These are phyloP conservation scores for Opisthograptis luteolata DNA, from an alignment of 2,888 invertebrate species.

Conservation along the genomic window DNA sequence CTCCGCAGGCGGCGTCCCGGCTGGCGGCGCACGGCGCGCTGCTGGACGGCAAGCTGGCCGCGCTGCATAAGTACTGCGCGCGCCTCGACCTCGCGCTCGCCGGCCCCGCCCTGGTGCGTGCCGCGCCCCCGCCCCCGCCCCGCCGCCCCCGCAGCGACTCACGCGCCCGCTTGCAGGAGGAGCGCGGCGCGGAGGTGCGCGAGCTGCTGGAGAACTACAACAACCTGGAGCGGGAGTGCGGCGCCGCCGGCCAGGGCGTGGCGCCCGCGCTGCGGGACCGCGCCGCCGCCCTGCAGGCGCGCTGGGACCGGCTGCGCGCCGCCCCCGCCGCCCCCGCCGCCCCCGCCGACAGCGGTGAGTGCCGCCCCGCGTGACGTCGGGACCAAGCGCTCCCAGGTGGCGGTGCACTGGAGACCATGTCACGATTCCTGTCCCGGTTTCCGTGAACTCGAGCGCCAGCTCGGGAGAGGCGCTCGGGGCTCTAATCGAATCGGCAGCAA, in stretches of 20 bases:
- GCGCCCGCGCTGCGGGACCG: conserved; percentile 66
- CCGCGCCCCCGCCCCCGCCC: conserved; percentile 17
- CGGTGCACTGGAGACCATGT: conserved; percentile 3
- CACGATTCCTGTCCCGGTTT: conserved; percentile 5
- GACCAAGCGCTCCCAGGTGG: no score
- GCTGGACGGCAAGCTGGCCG: conserved; percentile 82
- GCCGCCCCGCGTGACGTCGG: not conserved
- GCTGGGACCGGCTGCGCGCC: conserved; percentile 1
- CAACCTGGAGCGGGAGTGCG: conserved; percentile 83
- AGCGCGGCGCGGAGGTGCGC: conserved; percentile 82
- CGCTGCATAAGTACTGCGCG: conserved; percentile 81
- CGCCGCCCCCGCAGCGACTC: conserved; percentile 15
- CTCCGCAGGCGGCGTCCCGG: conserved; percentile 67
- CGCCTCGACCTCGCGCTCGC: conserved; percentile 79
- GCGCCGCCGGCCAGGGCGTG: conserved; percentile 57
- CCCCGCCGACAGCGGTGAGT: conserved; percentile 51
- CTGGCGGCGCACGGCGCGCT: conserved; percentile 82
- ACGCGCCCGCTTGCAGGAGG: conserved; percentile 46
- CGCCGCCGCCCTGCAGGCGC: conserved; percentile 14
- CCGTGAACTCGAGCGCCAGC: no score
- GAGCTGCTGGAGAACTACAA: conserved; percentile 87
- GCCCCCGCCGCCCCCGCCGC: conserved; percentile 9
- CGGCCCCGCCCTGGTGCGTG: conserved; percentile 33
- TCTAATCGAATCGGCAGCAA: not conserved
- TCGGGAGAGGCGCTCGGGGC: no score